Conservation (phyloP, 2,888 invertebrate species). For the Cinara cedri region DNA sequence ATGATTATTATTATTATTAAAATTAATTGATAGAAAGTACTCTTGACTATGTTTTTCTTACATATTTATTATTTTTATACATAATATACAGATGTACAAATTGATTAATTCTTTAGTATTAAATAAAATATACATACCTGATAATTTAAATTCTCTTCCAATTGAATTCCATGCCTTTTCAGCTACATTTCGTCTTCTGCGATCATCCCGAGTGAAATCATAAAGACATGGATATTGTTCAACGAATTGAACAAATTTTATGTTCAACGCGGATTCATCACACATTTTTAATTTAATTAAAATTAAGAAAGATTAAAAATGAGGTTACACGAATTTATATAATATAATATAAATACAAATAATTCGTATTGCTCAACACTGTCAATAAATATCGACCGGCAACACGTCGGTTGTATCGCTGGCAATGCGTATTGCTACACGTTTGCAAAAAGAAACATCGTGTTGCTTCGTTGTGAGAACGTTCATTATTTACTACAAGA, state of each 20-base stretch:
- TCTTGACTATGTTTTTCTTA: not conserved
- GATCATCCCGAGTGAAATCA: conserved; percentile 40
- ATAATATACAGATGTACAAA: not conserved
- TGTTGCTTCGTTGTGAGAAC: conserved; percentile 37
- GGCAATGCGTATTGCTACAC: conserved; percentile 21
- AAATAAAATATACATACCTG: conserved; percentile 32
- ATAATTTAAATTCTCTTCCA: conserved; percentile 39
- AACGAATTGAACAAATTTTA: conserved; percentile 24
- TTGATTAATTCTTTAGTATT: conserved; percentile 23
- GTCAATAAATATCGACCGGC: conserved; percentile 20
- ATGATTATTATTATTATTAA: no score
- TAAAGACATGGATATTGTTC: conserved; percentile 35
- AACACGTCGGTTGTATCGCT: conserved; percentile 13
- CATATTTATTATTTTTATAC: no score
- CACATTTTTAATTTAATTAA: conserved; percentile 32
- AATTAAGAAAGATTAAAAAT: conserved; percentile 30
- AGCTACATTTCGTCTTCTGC: conserved; percentile 29
- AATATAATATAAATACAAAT: not conserved
- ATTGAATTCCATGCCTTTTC: conserved; percentile 38
- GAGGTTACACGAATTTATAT: not conserved
- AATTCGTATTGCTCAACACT: conserved; percentile 12
- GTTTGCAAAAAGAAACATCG: conserved; percentile 32
- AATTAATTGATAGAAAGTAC: not conserved
- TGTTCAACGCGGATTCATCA: conserved; percentile 29
- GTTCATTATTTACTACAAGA: conserved; percentile 23